A percentile compares a stretch with the other conserved stretches of the same genome.
Conservation (phyloP, 2,888 invertebrate genomes). For the Chloroclysta siterata region DNA sequence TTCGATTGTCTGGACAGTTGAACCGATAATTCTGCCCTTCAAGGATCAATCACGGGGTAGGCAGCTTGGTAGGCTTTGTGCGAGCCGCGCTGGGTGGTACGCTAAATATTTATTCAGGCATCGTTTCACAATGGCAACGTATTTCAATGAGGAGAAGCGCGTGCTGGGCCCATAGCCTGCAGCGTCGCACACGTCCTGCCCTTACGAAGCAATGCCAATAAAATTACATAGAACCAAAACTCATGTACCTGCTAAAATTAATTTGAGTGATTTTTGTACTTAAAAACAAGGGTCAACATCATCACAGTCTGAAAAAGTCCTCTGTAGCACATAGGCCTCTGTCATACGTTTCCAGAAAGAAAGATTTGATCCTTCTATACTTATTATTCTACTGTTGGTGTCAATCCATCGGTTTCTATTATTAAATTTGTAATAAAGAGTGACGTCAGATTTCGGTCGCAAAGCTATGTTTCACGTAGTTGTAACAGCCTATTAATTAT, state of each 20-base stretch:
- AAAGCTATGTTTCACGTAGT: too few relatives aligned
- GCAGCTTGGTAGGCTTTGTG: constrained; percentile 54
- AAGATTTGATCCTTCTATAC: too few relatives aligned
- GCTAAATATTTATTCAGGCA: constrained; percentile 79
- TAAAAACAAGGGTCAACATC: too few relatives aligned
- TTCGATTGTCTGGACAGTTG: constrained; percentile 36
- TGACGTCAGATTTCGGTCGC: too few relatives aligned
- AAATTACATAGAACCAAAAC: constrained; percentile 15
- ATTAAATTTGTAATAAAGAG: too few relatives aligned
- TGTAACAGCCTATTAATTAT: too few relatives aligned
- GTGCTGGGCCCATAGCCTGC: constrained; percentile 55
- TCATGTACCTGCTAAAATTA: neutral
- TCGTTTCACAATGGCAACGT: constrained; percentile 77
- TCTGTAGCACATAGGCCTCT: too few relatives aligned
- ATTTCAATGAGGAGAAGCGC: constrained; percentile 72
- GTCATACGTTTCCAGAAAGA: too few relatives aligned
- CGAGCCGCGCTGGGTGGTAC: constrained; percentile 77
- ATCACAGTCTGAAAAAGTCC: too few relatives aligned
- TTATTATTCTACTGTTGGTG: too few relatives aligned
- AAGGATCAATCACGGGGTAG: constrained; percentile 72
- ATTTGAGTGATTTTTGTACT: neutral
- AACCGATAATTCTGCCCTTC: constrained; percentile 67
- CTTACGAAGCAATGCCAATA: constrained; percentile 9
- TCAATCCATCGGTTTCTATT: too few relatives aligned
- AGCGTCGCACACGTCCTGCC: constrained; percentile 47